Percentiles rank a stretch among this genome's conserved stretches.
These are phyloP conservation scores for Andrena flavipes DNA, from an alignment of 2,888 invertebrate species.

Conservation along the genomic window DNA sequence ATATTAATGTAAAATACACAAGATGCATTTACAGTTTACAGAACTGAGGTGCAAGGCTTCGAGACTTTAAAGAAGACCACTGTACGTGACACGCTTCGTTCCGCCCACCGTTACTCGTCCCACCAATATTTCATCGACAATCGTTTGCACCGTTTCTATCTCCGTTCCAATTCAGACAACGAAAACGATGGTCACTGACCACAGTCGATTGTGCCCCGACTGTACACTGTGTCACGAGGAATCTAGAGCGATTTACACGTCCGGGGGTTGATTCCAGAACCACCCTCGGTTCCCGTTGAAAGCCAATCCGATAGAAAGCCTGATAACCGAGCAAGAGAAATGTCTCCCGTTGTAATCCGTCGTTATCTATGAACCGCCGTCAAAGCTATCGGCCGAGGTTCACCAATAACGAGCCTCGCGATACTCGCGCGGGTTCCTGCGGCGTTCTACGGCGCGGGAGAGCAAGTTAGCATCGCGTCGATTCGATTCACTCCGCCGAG, in stretches of 20 bases:
- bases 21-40: no score
- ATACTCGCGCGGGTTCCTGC: constrained; percentile 11
- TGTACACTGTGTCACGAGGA: neutral
- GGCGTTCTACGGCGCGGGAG: neutral
- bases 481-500: constrained; percentile 28
- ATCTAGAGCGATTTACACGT: constrained; percentile 23
- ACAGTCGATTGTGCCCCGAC: neutral
- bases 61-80: no score
- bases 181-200: neutral
- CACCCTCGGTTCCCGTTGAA: neutral
- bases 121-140: neutral
- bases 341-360: constrained; percentile 13
- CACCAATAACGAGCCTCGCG: neutral
- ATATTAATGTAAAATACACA: no score
- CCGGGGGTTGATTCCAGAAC: constrained; percentile 3
- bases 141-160: neutral
- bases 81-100: neutral
- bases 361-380: constrained; percentile 14
- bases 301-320: constrained; percentile 47
- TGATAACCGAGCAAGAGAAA: constrained; percentile 35
- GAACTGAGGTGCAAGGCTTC: neutral
- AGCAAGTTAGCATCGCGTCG: neutral
- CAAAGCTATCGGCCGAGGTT: neutral
- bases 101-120: neutral
- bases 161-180: constrained; percentile 3